These are phyloP conservation scores for Drosophila recens DNA, from an alignment of 2,888 invertebrate genomes.

Conservation along the genomic window DNA sequence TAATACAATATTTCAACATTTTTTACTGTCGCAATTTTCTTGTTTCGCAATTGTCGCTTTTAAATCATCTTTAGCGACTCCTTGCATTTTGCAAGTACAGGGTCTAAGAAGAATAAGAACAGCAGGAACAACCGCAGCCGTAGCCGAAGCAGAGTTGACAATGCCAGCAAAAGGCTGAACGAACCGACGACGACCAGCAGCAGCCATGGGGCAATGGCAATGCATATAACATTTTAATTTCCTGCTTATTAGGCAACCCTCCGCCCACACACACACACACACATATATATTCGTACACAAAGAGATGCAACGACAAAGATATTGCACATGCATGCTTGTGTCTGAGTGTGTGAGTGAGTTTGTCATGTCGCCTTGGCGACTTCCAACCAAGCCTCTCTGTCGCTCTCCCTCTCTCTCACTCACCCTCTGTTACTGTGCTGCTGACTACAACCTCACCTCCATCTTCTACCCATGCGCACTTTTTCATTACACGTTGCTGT, in stretches of 20 bases:
- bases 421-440: not conserved
- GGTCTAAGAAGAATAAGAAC: constrained; percentile 14
- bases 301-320: constrained; percentile 68
- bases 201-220: constrained; percentile 58
- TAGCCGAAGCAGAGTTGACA: constrained; percentile 50
- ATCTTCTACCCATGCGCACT: constrained; percentile 63
- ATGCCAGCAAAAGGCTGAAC: constrained; percentile 34
- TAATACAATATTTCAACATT: too few species aligned
- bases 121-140: constrained; percentile 23
- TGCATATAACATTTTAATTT: constrained; percentile 82
- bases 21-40: too few species aligned
- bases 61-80: not conserved
- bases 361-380: constrained; percentile 48
- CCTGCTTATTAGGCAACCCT: constrained; percentile 79
- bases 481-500: constrained; percentile 73
- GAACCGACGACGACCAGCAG: constrained; percentile 13
- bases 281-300: constrained; percentile 20
- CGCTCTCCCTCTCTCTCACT: not conserved
- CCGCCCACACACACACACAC: constrained; percentile 30
- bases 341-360: constrained; percentile 10
- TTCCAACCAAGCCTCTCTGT: constrained; percentile 22
- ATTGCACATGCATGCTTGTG: constrained; percentile 23
- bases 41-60: too few species aligned
- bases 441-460: constrained; percentile 22
- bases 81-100: not conserved